These are phyloP conservation scores for Exocentrus adspersus DNA, from an alignment of 2,888 invertebrate species.

Conservation along the genomic window DNA sequence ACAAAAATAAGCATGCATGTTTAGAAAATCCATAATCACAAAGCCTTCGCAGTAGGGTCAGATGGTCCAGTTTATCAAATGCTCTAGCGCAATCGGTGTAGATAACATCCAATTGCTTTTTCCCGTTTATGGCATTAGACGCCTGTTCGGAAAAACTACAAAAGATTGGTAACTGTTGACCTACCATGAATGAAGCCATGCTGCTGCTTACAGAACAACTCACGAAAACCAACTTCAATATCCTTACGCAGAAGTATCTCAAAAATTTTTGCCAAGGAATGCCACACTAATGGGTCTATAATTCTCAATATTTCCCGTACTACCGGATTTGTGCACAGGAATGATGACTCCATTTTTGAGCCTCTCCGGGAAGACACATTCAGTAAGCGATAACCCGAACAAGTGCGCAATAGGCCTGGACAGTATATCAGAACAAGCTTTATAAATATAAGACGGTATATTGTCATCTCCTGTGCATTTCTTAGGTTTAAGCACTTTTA, in stretches of 20 bases:
- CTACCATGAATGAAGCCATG: too few relatives aligned
- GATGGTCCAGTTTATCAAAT: too few relatives aligned
- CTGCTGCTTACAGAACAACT: background rate
- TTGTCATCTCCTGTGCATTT: background rate
- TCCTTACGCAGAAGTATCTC: background rate
- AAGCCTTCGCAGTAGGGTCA: too few relatives aligned
- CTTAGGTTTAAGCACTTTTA: background rate
- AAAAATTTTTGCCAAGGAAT: conserved; percentile 2
- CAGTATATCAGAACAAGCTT: background rate
- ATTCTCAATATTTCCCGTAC: background rate
- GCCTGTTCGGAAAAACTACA: too few relatives aligned
- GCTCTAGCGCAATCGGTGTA: too few relatives aligned
- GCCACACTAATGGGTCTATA: background rate
- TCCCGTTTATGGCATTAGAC: too few relatives aligned
- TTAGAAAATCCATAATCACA: too few relatives aligned
- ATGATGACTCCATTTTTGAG: background rate
- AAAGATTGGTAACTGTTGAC: too few relatives aligned
- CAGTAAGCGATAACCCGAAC: too few relatives aligned
- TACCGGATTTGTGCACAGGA: background rate
- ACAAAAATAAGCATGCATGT: too few relatives aligned
- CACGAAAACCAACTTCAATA: background rate
- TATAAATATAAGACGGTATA: background rate
- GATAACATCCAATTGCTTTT: too few relatives aligned
- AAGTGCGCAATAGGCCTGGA: background rate
- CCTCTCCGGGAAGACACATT: background rate